Evolutionary conservation across 2,888 invertebrate species (phyloP), one percentile per base, ranked within the genome.

Genomic region (Cheilosia variabilis): DNA sequence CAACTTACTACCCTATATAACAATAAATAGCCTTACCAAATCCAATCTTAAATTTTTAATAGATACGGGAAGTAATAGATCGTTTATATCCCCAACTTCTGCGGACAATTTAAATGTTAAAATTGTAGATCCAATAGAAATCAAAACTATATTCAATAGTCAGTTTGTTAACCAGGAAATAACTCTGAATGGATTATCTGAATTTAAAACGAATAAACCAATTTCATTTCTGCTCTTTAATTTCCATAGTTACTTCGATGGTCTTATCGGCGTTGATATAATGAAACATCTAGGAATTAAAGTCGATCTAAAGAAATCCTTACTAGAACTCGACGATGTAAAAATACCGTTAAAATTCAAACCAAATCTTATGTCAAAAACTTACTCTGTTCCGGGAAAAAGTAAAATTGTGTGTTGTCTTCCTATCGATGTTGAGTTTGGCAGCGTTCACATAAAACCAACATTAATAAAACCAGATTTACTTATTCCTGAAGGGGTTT

Each of bases 61-160:
- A 31, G 73, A 66, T 24, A 71, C 77, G 13, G 69, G 76, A 13
- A 69, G 69, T 41, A 82, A 73, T 37, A 47, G 41, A 63, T 75
- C 75, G 3, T 87, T 86, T 65, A 52, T 87, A 37, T 76, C 45
- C 15, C 87, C 79, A 13, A 34, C 62, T 27, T 37, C 68, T 13
- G 62, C 75, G 7, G 41, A 43, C n/a, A 43, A 43, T 4, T 43
- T 43, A 43, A 43, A 43, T 43, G 4, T 43, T 15, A n/a, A 43
- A 43, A n/a, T 5, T 4, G n/a, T 63, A 47, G 34, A 63, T 1
- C 73, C 60, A 22, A 57, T 78, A 3, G 41, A 78, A 37, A 78
- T 69, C 17, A 69, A 57, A 69, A 47, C 62, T n/a, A 43, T 62
- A 31, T 78, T 69, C 15, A 63, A 57, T 4, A 63, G 9, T 13